Evolutionary conservation across 2,797 vertebrate genomes (phyloP), one percentile per base, ranked within the genome.

Genomic region (Zenarchopterus dispar): DNA sequence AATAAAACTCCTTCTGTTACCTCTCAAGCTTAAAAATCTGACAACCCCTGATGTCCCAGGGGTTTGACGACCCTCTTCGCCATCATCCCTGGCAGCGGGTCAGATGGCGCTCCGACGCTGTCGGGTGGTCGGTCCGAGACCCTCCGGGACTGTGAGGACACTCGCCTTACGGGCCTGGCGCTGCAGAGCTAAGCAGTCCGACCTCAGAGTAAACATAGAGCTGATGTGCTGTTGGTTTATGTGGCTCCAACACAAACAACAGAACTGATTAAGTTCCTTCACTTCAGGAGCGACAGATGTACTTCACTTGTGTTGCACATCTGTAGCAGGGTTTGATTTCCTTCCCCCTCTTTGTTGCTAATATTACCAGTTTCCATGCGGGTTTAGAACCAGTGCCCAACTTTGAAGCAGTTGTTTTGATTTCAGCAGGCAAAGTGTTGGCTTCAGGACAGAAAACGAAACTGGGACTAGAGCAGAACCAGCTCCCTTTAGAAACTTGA

Each of bases 161-260:
- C 49, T 77, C 84, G 75, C 79, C 79, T 82, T 73, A 56, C 66
- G 50, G 60, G 77, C 72, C 33, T 88, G 63, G 31, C 80, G 44
- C 76, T 10, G 57, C 18, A 2, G 56, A 8, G 28, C 77, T 80
- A 86, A 85, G 78, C 70, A 55, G 77, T 66, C 58, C 51, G 54
- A 9, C 56, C 52, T 49, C 70, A 74, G 73, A 75, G 77, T 71
- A 83, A 87, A 84, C 81, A 75, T 59, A 42, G 53, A 52, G 56
- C 45, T 76, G 70, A 83, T 64, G 74, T 63, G 57, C 57, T 73
- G 67, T 74, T 51, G 68, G 41, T 10, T 36, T 13, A 36, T 31
- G 44, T 58, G 60, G 28, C 2, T 21, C 18, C 19, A n/a, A 26
- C 26, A 24, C 33, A 33, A 56, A 36, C 5, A 55, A 7, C 0